Percentiles rank a stretch among this genome's conserved stretches.
These are phyloP conservation scores for Typhlomys cinereus DNA, from an alignment of 2,113 vertebrate genomes.

Conservation along the genomic window DNA sequence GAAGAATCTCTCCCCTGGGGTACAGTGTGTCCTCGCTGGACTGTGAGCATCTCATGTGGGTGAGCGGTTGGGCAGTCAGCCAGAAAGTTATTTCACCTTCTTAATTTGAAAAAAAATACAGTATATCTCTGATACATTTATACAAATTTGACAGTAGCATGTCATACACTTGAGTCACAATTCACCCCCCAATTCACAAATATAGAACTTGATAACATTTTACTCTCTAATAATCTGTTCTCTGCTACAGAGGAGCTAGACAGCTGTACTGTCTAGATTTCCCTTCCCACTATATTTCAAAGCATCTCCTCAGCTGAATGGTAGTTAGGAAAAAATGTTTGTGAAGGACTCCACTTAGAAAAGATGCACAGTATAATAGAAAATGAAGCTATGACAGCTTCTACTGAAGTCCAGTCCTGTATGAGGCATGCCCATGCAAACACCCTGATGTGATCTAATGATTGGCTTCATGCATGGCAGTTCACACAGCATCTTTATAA, in stretches of 20 bases:
- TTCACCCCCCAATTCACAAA: background rate
- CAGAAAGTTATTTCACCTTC: no score
- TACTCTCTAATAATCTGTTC: background rate
- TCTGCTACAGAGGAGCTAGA: background rate
- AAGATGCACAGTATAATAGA: background rate
- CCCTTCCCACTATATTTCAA: background rate
- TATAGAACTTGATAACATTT: background rate
- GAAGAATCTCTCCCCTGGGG: no score
- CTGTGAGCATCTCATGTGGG: no score
- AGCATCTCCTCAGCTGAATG: background rate
- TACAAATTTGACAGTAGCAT: background rate
- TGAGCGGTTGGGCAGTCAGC: no score
- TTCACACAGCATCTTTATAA: background rate
- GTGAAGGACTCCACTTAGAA: background rate
- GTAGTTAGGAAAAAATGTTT: background rate
- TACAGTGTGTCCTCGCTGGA: no score
- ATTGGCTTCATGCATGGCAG: background rate
- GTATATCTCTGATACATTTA: background rate
- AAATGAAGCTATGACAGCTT: background rate
- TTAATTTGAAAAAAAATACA: slow-evolving; percentile 13
- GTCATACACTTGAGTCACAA: background rate
- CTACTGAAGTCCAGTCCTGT: background rate
- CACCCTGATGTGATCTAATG: background rate
- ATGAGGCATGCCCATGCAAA: background rate
- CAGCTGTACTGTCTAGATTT: background rate